Conservation (phyloP, 2,797 vertebrate genomes). For the Moxostoma hubbsi region DNA sequence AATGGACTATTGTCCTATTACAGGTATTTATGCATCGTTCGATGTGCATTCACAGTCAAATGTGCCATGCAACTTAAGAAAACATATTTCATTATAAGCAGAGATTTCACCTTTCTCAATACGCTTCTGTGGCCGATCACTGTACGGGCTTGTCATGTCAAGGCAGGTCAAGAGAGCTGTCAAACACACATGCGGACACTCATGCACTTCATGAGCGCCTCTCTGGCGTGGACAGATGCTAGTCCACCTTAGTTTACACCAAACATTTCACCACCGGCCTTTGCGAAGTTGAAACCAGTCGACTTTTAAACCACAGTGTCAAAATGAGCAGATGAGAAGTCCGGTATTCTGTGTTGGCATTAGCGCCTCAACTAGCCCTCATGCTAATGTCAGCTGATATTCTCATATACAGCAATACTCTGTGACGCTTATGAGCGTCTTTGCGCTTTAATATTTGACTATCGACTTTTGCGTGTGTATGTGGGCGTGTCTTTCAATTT, state of each 20-base stretch:
- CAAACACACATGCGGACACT: conserved; percentile 22
- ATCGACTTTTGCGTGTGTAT: background rate
- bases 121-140: background rate
- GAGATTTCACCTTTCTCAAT: background rate
- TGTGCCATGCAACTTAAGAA: background rate
- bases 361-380: conserved; percentile 25
- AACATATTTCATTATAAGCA: no score
- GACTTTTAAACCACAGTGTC: background rate
- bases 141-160: background rate
- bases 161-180: conserved; percentile 18
- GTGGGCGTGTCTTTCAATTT: conserved; percentile 25
- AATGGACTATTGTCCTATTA: conserved; percentile 85
- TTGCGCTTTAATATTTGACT: conserved; percentile 13
- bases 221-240: conserved; percentile 18
- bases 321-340: background rate
- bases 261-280: background rate
- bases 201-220: background rate
- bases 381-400: conserved; percentile 23
- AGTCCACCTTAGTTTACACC: background rate
- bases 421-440: conserved; percentile 18
- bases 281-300: no score
- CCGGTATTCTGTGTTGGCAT: background rate
- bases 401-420: background rate
- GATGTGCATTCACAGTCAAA: background rate
- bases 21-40: conserved; percentile 69